Base-by-base conservation (phyloP, 2,888 invertebrate species). In the Idaea dimidiata region DNA sequence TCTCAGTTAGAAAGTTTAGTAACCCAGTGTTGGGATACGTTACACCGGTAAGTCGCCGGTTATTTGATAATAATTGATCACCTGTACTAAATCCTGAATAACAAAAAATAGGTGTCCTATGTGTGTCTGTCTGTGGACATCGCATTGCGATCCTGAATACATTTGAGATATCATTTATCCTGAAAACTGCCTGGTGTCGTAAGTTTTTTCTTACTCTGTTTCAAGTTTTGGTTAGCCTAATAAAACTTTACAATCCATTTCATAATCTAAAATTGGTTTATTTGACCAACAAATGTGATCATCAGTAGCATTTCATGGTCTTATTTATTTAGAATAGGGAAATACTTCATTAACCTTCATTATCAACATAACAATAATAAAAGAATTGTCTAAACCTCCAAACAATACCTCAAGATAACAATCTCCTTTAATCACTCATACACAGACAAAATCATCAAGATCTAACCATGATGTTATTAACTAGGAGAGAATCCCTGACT, bases 11-110 rank as follows among this genome's bases (percentile, higher is more conserved):
- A 63, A 94, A 94, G 73, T 96, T 97, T 77, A 92, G 94, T 67
- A 96, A 96, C 58, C 93, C 95, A n/a, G 95, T 96, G 16, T 89
- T 99, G 66, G 99, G 97, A 63, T 99, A 97, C 86, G 97, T 98
- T 57, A 99, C 99, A 58, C 98, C 98, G 64, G 98, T 89, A 79
- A 82, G 87, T 81, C 64, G 58, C 17, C 8, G 54, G 18, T 53
- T 32, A 66, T 65, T 18, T 17, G n/a, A n/a, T n/a, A n/a, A n/a
- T n/a, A n/a, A n/a, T n/a, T n/a, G n/a, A n/a, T 18, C 16, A 53
- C n/a, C n/a, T n/a, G n/a, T n/a, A n/a, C n/a, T n/a, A n/a, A 0
- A 31, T 59, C 53, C 14, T 57, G 16, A 43, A 14, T 43, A 10
- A 14, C 6, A 43, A 43, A 43, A 43, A 1, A 43, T 8, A 10